Evolutionary conservation across 2,797 vertebrate genomes (phyloP).

Genomic region (Mastacembelus armatus): DNA sequence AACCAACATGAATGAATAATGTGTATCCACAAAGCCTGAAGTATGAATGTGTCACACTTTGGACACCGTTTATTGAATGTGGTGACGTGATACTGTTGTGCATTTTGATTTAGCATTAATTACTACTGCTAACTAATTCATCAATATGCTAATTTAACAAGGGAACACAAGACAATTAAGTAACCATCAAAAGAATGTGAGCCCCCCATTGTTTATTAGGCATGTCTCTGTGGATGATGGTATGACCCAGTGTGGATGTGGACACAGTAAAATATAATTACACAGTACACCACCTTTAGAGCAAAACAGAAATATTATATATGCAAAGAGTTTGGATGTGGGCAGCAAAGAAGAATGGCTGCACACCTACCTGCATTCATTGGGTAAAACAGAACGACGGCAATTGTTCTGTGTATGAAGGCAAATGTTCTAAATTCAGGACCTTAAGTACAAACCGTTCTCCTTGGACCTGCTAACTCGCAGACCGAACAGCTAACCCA

Average conservation of each 20-base stretch:
- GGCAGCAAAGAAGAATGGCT: conserved; percentile 17
- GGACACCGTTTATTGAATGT: conserved; percentile 11
- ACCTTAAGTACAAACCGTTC: conserved; percentile 4
- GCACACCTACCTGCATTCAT: conserved; percentile 16
- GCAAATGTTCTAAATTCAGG: neutral
- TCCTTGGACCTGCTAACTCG: neutral
- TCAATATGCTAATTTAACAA: conserved; percentile 30
- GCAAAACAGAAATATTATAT: conserved; percentile 13
- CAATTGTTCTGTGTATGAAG: conserved; percentile 7
- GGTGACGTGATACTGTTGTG: conserved; percentile 29
- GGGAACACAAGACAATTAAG: conserved; percentile 44
- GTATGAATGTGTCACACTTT: conserved; percentile 19
- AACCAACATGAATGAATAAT: conserved; percentile 21
- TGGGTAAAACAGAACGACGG: conserved; percentile 9
- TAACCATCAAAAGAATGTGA: conserved; percentile 31
- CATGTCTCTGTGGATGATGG: conserved; percentile 35
- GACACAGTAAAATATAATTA: conserved; percentile 43
- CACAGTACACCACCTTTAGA: neutral
- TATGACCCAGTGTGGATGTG: conserved; percentile 26
- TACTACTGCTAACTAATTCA: conserved; percentile 31
- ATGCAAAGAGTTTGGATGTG: conserved; percentile 36
- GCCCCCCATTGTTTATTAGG: conserved; percentile 22
- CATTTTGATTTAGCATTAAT: conserved; percentile 35
- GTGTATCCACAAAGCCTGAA: conserved; percentile 20
- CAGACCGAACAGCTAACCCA: conserved; percentile 3